Evolutionary conservation across 2,888 invertebrate species (phyloP).

Genomic region (Apocheima hispidaria): DNA sequence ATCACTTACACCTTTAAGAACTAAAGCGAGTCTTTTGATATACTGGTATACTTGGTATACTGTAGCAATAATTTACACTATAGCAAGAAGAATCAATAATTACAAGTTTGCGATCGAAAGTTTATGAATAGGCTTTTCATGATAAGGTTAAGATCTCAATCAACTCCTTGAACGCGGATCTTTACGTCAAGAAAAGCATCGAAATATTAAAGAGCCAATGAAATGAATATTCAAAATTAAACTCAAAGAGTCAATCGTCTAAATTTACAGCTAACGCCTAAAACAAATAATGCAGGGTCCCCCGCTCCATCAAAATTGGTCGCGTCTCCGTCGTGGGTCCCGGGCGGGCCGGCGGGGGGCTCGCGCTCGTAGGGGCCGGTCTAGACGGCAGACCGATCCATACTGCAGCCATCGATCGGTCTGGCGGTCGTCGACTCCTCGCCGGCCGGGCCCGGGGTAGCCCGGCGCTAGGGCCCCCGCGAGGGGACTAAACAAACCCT

Average conservation of each 20-base stretch:
- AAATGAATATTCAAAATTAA: slow-evolving; percentile 15
- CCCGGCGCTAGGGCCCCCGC: slow-evolving; percentile 36
- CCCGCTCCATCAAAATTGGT: slow-evolving; percentile 59
- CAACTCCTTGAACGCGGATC: not conserved
- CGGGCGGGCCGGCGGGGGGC: slow-evolving; percentile 38
- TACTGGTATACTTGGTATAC: too few relatives aligned
- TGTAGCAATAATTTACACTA: too few relatives aligned
- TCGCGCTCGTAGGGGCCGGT: slow-evolving; percentile 55
- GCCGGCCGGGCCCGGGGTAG: slow-evolving; percentile 30
- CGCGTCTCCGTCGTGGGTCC: slow-evolving; percentile 54
- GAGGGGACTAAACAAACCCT: slow-evolving; percentile 72
- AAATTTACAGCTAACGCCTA: slow-evolving; percentile 55
- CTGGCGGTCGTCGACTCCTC: slow-evolving; percentile 65
- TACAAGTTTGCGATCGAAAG: not conserved
- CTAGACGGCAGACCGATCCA: slow-evolving; percentile 84
- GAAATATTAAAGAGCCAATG: not conserved
- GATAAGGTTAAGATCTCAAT: not conserved
- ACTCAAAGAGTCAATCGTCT: slow-evolving; percentile 32
- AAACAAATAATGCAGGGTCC: slow-evolving; percentile 67
- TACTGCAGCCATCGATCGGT: slow-evolving; percentile 67
- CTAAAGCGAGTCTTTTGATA: not conserved
- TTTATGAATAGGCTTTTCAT: not conserved
- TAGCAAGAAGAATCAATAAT: too few relatives aligned
- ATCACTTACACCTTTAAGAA: not conserved
- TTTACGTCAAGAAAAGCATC: not conserved